Evolutionary conservation across 1,140 invertebrate species (phyloP), one percentile per base, ranked within the genome.

Genomic region (Eriocheir sinensis): DNA sequence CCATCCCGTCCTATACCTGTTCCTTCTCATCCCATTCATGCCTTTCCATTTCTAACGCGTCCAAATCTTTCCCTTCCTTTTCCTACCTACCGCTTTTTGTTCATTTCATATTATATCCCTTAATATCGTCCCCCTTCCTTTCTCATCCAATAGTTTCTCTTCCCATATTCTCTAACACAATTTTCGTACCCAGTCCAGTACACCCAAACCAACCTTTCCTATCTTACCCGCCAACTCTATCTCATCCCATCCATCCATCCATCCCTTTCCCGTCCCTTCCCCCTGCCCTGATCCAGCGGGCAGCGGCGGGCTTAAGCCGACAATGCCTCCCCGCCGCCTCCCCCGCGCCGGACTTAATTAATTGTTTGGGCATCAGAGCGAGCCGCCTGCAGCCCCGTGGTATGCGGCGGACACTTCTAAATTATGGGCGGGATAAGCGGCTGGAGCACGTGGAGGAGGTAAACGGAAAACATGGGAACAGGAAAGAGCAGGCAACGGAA

Each of bases 321-420:
- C 48, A 53, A 53, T 53, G 48, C 9, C n/a, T n/a, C n/a, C 60
- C 60, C 60, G 6, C n/a, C 8, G 60, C 60, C 27, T 72, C 60
- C 48, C n/a, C 48, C 48, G 21, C 12, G 48, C 48, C 21, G 48
- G 21, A 53, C 48, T 72, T 72, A 72, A 72, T 72, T 72, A 72
- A 72, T 72, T 72, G 60, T 72, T 72, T 72, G 60, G 60, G 27
- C 60, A 72, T 72, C 60, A 72, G 60, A 72, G 60, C 60, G 60
- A 21, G 60, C 12, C 21, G 60, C 60, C 60, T 72, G 21, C 9
- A 72, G 60, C 21, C 12, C n/a, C 60, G 27, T 72, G 60, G 60
- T n/a, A 72, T 72, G 60, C n/a, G 60, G 60, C 60, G 27, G 60
- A 72, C 60, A 72, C 60, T n/a, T 72, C 60, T 86, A 86, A 86